These are phyloP conservation scores for Catagonus wagneri DNA, from an alignment of 2,113 vertebrate species.

Conservation along the genomic window DNA sequence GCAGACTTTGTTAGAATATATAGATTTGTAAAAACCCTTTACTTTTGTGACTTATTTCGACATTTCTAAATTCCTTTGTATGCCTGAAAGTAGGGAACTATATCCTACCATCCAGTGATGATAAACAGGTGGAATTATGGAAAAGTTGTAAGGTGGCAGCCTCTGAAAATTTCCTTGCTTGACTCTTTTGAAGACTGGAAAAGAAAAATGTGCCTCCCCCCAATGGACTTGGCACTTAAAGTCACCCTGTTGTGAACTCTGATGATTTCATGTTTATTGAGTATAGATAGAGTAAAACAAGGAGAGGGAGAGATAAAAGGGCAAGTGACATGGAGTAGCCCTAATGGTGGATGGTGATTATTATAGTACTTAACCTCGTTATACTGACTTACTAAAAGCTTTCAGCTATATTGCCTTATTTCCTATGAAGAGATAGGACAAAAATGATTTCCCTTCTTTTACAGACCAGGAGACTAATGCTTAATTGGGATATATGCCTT, in stretches of 20 bases:
- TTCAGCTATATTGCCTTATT: neutral
- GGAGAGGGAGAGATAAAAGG: neutral
- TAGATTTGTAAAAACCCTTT: neutral
- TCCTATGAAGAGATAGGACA: neutral
- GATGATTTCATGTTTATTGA: neutral
- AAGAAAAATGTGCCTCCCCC: neutral
- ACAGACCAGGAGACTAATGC: neutral
- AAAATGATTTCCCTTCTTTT: neutral
- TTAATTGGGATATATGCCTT: neutral
- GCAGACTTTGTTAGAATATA: neutral
- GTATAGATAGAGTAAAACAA: neutral
- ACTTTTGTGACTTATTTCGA: neutral
- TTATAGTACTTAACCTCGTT: neutral
- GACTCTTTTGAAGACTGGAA: neutral
- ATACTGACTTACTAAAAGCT: neutral
- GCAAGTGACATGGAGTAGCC: neutral
- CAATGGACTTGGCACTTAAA: neutral
- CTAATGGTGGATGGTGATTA: neutral
- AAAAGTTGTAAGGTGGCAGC: neutral
- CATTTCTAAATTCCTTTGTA: neutral
- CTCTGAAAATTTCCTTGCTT: neutral
- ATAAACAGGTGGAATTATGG: neutral
- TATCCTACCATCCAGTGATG: neutral
- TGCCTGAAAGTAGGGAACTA: neutral
- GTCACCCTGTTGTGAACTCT: neutral